Evolutionary conservation across 2,888 invertebrate genomes (phyloP).

Genomic region (Mesodorylaimus sp.): DNA sequence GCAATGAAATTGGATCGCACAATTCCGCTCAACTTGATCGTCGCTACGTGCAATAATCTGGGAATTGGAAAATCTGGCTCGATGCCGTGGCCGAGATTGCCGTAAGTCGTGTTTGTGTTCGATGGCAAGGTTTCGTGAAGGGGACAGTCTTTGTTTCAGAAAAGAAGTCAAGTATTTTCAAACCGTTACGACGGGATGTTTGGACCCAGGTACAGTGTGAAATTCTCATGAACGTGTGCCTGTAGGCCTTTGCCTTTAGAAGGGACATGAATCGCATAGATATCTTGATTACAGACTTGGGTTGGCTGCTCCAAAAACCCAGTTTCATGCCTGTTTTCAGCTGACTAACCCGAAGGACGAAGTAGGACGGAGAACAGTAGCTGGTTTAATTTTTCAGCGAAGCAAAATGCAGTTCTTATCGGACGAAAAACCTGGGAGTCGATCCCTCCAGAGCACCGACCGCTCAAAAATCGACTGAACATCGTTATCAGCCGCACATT

Average conservation of each 20-base stretch:
- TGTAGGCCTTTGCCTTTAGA: neutral
- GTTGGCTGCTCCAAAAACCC: too few relatives aligned
- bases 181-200: conserved; percentile 52
- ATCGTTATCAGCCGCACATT: conserved; percentile 51
- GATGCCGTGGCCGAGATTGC: conserved; percentile 72
- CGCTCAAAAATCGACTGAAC: conserved; percentile 57
- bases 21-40: conserved; percentile 36
- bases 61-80: conserved; percentile 72
- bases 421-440: conserved; percentile 80
- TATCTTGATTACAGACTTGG: too few relatives aligned
- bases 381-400: conserved; percentile 30
- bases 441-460: conserved; percentile 61
- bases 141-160: too few relatives aligned
- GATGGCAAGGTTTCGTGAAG: conserved; percentile 13
- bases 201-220: conserved; percentile 34
- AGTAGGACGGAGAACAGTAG: too few relatives aligned
- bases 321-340: too few relatives aligned
- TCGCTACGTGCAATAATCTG: conserved; percentile 63
- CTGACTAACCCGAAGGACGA: too few relatives aligned
- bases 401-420: conserved; percentile 80
- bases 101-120: conserved; percentile 36
- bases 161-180: conserved; percentile 73
- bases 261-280: too few relatives aligned
- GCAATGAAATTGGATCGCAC: too few relatives aligned
- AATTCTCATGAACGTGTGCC: neutral